Base-by-base conservation (phyloP, 2,113 vertebrate species). In the Glaucidium brasilianum region DNA sequence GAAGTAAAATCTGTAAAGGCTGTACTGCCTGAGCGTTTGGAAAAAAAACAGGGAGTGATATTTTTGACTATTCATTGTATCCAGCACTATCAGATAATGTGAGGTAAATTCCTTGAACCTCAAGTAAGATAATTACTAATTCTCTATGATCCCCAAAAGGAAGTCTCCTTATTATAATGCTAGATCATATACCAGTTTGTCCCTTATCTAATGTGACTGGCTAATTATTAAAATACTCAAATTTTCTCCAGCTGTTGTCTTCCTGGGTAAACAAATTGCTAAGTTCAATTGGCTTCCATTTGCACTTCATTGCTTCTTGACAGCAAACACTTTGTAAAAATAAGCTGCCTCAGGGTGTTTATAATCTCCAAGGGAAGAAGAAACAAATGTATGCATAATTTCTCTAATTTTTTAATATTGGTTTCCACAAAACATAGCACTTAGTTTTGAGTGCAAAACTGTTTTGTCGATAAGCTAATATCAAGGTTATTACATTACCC, bases 271-370 rank as follows among this genome's bases (percentile, higher is more conserved):
- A 97, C 94, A 98, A 97, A 96, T 96, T 79, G 86, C 90, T 93
- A 81, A 96, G 68, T 96, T 98, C 81, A 90, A 22, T 96, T 97
- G 96, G 87, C 91, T 98, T 96, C 94, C 85, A 77, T 97, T 97
- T 97, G 95, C 94, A 98, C 96, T 98, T 97, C 96, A 91, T 93
- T 97, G 96, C 96, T 93, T 97, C 94, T 96, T 97, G 97, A 97
- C 97, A 96, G 96, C 77, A 96, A 97, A 77, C 58, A 53, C 9
- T 52, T 82, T 49, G 43, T 91, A 96, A 97, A 97, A 98, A 97
- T 85, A 69, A 95, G 64, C 80, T 92, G 95, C 96, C 91, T 96
- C 43, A 53, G 92, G 89, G 88, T 80, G 35, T 96, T 96, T 85
- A 29, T 93, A 88, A 96, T 96, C 94, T 98, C 90, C 67, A 89